Base-by-base conservation (phyloP, 2,113 vertebrate species). In the Hippocampus mohnikei region DNA sequence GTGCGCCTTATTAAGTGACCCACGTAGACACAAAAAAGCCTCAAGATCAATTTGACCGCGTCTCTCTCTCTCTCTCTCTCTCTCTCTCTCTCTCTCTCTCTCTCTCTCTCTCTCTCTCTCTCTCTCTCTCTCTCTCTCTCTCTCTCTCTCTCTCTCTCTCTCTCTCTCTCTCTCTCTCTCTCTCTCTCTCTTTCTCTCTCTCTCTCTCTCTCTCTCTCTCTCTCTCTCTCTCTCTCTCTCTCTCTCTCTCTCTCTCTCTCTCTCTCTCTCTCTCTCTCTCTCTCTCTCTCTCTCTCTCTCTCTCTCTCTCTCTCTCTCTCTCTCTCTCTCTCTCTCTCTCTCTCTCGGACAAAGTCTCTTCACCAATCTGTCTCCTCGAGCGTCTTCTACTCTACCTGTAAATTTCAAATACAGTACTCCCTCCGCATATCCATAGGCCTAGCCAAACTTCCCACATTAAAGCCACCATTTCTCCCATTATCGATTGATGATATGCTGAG, bases 1-100 rank as follows among this genome's bases (percentile, higher is more conserved):
- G 61, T 80, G 81, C 71, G 62, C 87, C 75, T 76, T 68, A 71
- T 67, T 81, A 79, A 77, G 76, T 77, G 88, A 86, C 88, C 80
- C 82, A 70, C 80, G n/a, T 80, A 84, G 56, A 70, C 25, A 76
- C 84, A 73, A 78, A 85, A 85, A 80, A 87, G 71, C 16, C 66
- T 56, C 52, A 40, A n/a, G 88, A 81, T 86, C 75, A 72, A 50
- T 81, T 75, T 79, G 87, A 74, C 81, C 83, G 85, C 77, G 69
- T 58, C 7, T 18, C 66, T 77, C 74, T 81, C 81, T 59, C 76
- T 75, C 75, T 70, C 67, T n/a, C 64, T 44, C 48, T 52, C 64
- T 61, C 73, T 63, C 66, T 72, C 44, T 41, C 63, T 42, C 25
- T 69, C 60, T 71, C 46, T 23, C 50, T 41, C 56, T 8, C 53